Base-by-base conservation (phyloP, 35 echinoderm and acorn worm genomes). In the Diadema setosum region DNA sequence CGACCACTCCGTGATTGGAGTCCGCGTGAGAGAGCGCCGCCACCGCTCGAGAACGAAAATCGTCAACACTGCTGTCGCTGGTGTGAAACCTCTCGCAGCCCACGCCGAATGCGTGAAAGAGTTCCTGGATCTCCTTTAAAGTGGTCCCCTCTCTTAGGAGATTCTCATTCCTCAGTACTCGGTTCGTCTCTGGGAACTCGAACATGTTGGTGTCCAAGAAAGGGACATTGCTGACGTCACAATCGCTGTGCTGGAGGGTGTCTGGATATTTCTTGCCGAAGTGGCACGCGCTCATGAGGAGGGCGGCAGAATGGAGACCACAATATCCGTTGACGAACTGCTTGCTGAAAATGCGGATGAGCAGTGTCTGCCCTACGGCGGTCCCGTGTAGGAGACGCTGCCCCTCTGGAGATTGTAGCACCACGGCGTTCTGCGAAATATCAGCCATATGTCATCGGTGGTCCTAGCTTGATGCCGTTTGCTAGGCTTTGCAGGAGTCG, bases 261-360 rank as follows among this genome's bases (percentile, higher is more conserved):
- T 26, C 29, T 14, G 36, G 45, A 20, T 36, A 75, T n/a, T 65
- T n/a, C 46, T 63, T 39, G 14, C 86, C 91, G 8, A 94, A 46
- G 39, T 84, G 67, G 15, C 83, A 64, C 8, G 91, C 91, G 75
- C 87, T 94, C 80, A 94, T 83, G 15, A 84, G 21, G 25, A 94
- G 40, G 46, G 87, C 80, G 43, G 76, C 69, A 40, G 84, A 87
- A 24, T 89, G 85, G 6, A 93, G 57, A 5, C 91, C 91, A 63
- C 91, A 89, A 57, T 78, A 94, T 23, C 80, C 39, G 48, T 84
- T 85, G 37, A 89, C 84, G 21, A 45, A 27, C 45, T 89, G 85
- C 23, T 94, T 94, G 26, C 84, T 74, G 81, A 94, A 94, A 9
- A 94, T 25, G 12, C 70, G 65, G 29, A 89, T 84, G 4, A 94